These are phyloP conservation scores for Musca domestica DNA, from an alignment of 1,140 invertebrate genomes.

Conservation along the genomic window DNA sequence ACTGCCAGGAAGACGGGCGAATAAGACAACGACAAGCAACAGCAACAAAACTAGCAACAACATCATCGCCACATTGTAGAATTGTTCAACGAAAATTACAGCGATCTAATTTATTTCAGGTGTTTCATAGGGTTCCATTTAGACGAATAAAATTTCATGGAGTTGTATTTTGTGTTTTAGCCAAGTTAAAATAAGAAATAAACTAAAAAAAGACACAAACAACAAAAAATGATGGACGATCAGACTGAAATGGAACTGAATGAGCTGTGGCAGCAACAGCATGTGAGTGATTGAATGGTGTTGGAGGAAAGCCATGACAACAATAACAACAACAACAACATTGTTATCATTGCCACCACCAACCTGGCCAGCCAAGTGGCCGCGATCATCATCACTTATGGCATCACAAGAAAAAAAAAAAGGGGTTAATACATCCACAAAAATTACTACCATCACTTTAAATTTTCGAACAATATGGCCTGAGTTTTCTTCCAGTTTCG, in stretches of 20 bases:
- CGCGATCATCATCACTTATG: background rate
- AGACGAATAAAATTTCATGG: background rate
- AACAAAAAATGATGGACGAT: background rate
- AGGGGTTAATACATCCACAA: background rate
- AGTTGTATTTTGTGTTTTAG: background rate
- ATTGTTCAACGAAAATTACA: conserved; percentile 13
- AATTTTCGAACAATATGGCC: conserved; percentile 1
- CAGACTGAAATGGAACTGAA: too few relatives aligned
- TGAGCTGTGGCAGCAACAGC: background rate
- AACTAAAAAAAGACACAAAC: background rate
- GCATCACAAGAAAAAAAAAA: background rate
- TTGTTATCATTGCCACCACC: conserved; percentile 1
- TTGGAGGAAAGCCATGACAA: background rate
- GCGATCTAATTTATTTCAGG: conserved; percentile 20
- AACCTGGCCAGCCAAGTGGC: too few relatives aligned
- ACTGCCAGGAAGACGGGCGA: too few relatives aligned
- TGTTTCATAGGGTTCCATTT: conserved; percentile 11
- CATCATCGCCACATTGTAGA: background rate
- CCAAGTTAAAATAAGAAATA: background rate
- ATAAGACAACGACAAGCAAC: background rate
- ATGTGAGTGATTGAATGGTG: conserved; percentile 15
- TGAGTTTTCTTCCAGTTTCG: too few relatives aligned
- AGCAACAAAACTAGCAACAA: background rate
- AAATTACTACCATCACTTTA: background rate
- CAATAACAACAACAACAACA: background rate